Conservation (phyloP, 2,888 invertebrate genomes). For the Criorhina ranunculi region DNA sequence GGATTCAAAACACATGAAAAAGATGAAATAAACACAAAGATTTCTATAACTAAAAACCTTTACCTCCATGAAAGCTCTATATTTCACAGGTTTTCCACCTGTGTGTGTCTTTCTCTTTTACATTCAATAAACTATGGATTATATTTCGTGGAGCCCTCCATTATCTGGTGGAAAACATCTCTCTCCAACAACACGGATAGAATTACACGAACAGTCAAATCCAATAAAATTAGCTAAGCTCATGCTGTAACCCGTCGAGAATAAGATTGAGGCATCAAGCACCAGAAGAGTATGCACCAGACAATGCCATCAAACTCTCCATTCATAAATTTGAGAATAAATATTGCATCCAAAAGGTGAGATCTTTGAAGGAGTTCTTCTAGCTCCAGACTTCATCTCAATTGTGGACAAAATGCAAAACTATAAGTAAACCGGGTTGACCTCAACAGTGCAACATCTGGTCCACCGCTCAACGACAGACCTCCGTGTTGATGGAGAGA, state of each 20-base stretch:
- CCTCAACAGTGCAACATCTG: conserved; percentile 2
- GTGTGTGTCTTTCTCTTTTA: conserved; percentile 6
- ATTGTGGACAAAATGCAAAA: conserved; percentile 27
- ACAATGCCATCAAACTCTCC: neutral
- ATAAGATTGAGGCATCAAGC: conserved; percentile 42
- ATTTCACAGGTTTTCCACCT: neutral
- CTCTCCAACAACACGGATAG: neutral
- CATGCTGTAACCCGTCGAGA: conserved; percentile 28
- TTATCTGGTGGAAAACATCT: conserved; percentile 25
- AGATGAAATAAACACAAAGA: neutral
- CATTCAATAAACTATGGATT: conserved; percentile 56
- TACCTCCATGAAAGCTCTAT: conserved; percentile 28
- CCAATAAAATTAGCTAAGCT: conserved; percentile 56
- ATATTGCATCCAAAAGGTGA: conserved; percentile 26
- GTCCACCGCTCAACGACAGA: conserved; percentile 20
- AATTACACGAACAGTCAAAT: conserved; percentile 23
- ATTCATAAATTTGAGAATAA: conserved; percentile 45
- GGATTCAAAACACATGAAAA: conserved; percentile 16
- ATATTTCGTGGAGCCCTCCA: conserved; percentile 21
- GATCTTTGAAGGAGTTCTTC: neutral
- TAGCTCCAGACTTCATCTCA: neutral
- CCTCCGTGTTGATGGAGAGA: conserved; percentile 11
- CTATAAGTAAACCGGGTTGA: conserved; percentile 19
- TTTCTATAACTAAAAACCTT: conserved; percentile 7
- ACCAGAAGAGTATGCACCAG: neutral